Conservation (phyloP, 2,113 vertebrate genomes). For the Fregata magnificens region DNA sequence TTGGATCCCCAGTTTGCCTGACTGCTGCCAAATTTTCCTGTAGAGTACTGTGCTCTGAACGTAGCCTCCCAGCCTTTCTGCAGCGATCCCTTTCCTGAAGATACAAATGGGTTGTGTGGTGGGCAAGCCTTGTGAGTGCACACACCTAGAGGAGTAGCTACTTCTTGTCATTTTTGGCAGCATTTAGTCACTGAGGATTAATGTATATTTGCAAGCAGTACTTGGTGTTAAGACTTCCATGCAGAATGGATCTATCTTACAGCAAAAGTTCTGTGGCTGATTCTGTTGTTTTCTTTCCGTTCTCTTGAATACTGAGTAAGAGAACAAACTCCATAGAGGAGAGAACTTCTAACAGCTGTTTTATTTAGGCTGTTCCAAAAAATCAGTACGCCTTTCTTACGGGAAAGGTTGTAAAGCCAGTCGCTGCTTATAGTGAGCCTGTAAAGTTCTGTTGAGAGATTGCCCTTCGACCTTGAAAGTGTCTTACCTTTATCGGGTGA, state of each 20-base stretch:
- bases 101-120: not conserved
- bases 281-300: not conserved
- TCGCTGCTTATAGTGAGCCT: not conserved
- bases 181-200: not conserved
- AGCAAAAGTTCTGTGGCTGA: not conserved
- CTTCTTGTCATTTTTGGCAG: not conserved
- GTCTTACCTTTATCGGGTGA: not conserved
- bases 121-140: not conserved
- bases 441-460: not conserved
- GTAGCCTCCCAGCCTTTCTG: too few species aligned
- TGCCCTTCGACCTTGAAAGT: not conserved
- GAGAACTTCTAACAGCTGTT: not conserved
- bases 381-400: not conserved
- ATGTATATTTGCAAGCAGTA: not conserved
- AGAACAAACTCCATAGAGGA: not conserved
- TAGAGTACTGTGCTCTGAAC: not conserved
- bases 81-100: not conserved
- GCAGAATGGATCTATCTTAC: not conserved
- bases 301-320: not conserved
- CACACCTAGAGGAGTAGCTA: not conserved
- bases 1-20: not conserved
- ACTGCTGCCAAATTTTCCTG: too few species aligned
- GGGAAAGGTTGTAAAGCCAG: not conserved
- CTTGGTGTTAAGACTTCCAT: not conserved
- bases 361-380: not conserved